Evolutionary conservation across 2,888 invertebrate genomes (phyloP), one percentile per base, ranked within the genome.

Genomic region (Bibio marci): DNA sequence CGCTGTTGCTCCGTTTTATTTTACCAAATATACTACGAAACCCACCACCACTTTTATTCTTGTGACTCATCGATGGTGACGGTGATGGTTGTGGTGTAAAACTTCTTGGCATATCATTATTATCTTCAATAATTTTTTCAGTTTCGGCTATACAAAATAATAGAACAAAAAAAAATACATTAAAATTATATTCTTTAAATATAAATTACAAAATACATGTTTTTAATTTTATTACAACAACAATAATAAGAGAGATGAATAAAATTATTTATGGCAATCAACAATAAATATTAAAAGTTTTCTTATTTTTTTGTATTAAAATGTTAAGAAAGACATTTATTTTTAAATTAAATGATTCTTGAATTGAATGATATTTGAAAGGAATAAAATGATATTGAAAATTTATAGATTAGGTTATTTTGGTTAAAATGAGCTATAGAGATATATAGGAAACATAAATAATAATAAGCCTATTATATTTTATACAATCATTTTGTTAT

Each of bases 1-100:
- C 76, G 30, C 76, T 78, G 27, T 77, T 76, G 42, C 76, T 78
- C 37, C 83, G 67, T 41, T 71, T 69, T 51, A 78, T 64, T 50
- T 71, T 71, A 17, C 76, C 76, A 53, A 79, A 75, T 49, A 80
- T 73, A 49, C 72, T 70, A 44, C 73, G 70, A 42, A 79, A 65
- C 6, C 77, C 74, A 50, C 71, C 69, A 5, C 27, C 18, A 11
- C 34, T 34, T 14, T 37, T 58, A 30, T 65, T 66, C 50, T 71
- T 73, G 43, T 58, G 59, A 41, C 60, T 57, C 35, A 63, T 60
- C 27, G 69, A 58, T 3, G 60, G 57, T 12, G 65, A 62, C 10
- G 62, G 66, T 44, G 61, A 63, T 27, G 56, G 49, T 48, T 67
- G 65, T 15, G 65, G 61, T 35, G 62, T 55, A 44, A 56, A 59